Evolutionary conservation across 1,140 invertebrate genomes (phyloP).

Genomic region (Formica exsecta): DNA sequence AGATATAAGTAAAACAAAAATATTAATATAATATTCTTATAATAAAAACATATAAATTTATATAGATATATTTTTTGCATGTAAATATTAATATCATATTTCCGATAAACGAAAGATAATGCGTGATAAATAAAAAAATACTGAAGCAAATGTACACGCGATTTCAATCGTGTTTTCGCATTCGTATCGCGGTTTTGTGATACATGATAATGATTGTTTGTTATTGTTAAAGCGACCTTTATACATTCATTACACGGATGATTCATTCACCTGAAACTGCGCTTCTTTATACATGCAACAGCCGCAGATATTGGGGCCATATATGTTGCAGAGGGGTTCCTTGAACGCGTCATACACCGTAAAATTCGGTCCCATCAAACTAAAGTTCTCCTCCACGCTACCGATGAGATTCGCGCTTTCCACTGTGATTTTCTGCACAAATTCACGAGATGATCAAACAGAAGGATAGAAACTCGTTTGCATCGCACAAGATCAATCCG

Average conservation of each 20-base stretch:
- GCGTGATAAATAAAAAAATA: not conserved
- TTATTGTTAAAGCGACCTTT: not conserved
- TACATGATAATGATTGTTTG: not conserved
- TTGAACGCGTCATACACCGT: constrained; percentile 76
- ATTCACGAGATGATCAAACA: not conserved
- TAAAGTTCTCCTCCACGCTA: constrained; percentile 79
- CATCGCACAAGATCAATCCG: too few relatives aligned
- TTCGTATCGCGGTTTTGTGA: not conserved
- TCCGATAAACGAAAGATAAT: not conserved
- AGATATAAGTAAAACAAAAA: not conserved
- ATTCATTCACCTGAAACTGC: constrained; percentile 76
- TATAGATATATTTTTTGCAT: not conserved
- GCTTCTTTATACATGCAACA: constrained; percentile 79
- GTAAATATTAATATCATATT: not conserved
- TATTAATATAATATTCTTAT: not conserved
- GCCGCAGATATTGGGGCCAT: constrained; percentile 77
- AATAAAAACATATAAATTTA: not conserved
- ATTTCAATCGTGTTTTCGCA: not conserved
- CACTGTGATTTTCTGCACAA: constrained; percentile 75
- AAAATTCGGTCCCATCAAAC: constrained; percentile 75
- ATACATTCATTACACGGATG: not conserved
- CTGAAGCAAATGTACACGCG: too few relatives aligned
- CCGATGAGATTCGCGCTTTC: constrained; percentile 75
- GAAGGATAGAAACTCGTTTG: not conserved
- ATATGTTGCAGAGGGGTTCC: constrained; percentile 73